Conservation (phyloP, 2,113 vertebrate species). For the Calypte anna region DNA sequence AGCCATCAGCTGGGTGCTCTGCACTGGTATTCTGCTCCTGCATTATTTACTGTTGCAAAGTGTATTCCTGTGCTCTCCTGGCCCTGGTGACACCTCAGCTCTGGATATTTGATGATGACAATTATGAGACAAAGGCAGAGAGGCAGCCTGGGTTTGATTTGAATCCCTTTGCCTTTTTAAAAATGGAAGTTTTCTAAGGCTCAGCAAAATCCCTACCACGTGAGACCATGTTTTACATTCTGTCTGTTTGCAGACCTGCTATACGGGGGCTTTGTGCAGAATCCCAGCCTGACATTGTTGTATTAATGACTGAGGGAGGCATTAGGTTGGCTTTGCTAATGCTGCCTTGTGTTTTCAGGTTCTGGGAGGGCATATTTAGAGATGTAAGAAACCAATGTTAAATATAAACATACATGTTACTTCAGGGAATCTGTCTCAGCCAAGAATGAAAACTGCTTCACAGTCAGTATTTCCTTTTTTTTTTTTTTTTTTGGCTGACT, state of each 20-base stretch:
- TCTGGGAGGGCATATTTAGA: slow-evolving; percentile 11
- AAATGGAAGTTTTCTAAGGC: slow-evolving; percentile 28
- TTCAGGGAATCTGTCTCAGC: not conserved
- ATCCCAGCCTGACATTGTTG: not conserved
- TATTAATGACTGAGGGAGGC: not conserved
- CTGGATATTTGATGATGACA: not conserved
- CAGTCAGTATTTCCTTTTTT: not conserved
- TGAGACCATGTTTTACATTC: slow-evolving; percentile 14
- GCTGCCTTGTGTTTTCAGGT: not conserved
- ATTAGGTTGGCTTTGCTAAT: not conserved
- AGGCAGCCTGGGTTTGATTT: not conserved
- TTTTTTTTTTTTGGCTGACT: not conserved
- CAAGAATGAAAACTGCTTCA: not conserved
- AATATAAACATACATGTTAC: not conserved
- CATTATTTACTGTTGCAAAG: not conserved
- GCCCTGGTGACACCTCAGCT: not conserved
- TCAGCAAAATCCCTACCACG: not conserved
- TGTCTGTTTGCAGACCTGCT: not conserved
- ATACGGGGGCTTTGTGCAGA: not conserved
- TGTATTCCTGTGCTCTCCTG: not conserved
- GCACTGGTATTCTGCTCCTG: not conserved
- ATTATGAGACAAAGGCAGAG: not conserved
- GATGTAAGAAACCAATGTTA: not conserved
- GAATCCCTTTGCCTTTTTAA: slow-evolving; percentile 12
- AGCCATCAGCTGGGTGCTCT: not conserved